Conservation (phyloP, 2,888 invertebrate species). For the Anodontia alba region DNA sequence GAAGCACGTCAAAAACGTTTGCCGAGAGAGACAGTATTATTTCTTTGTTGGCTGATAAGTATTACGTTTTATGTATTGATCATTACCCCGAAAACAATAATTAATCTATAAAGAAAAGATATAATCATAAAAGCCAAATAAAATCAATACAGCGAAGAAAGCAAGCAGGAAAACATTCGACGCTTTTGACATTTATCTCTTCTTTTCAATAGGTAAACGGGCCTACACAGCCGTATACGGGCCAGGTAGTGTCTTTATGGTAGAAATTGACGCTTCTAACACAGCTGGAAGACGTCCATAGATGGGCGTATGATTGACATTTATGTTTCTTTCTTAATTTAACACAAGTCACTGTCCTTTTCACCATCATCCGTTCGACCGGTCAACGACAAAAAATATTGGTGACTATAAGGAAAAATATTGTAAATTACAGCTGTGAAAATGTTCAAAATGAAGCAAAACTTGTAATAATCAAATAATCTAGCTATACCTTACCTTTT, state of each 20-base stretch:
- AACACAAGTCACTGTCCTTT: background rate
- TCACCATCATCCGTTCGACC: background rate
- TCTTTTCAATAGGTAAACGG: conserved; percentile 1
- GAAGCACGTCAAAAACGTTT: no score
- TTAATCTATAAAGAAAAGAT: background rate
- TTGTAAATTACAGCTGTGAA: no score
- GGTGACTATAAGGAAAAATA: no score
- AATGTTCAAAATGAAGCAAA: no score
- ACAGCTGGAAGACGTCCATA: conserved; percentile 5
- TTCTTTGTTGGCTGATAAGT: background rate
- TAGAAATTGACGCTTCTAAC: background rate
- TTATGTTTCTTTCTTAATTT: conserved; percentile 29
- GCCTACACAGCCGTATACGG: no score
- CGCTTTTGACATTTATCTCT: conserved; percentile 16
- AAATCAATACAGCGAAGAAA: background rate
- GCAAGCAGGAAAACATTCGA: conserved; percentile 3
- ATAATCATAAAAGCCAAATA: background rate
- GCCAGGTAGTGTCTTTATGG: background rate
- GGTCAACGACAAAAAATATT: no score
- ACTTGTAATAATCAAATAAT: no score
- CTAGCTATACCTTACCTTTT: no score
- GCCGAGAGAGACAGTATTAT: background rate
- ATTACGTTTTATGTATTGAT: conserved; percentile 9
- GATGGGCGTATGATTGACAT: conserved; percentile 43
- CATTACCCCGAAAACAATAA: background rate